Evolutionary conservation across 2,888 invertebrate genomes (phyloP).

Genomic region (Oscheius sp.): DNA sequence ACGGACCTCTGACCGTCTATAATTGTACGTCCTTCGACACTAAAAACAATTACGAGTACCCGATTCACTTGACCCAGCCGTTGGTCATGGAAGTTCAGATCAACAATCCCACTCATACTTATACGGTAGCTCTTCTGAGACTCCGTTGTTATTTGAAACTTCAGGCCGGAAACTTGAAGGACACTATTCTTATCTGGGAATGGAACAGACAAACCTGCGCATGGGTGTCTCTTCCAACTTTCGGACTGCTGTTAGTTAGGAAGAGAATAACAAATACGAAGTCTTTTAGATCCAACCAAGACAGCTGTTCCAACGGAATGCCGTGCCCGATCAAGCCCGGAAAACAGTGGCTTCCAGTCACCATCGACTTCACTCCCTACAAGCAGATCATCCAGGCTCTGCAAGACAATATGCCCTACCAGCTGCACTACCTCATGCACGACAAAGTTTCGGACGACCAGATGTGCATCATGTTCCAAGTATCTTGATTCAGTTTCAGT

Average conservation of each 20-base stretch:
- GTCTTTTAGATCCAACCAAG: constrained; percentile 40
- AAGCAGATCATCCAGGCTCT: constrained; percentile 49
- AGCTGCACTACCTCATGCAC: constrained; percentile 44
- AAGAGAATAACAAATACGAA: not conserved
- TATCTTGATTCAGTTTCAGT: not conserved
- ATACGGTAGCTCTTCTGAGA: constrained; percentile 38
- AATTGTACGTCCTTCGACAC: constrained; percentile 20
- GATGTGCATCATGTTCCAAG: constrained; percentile 49
- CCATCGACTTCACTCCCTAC: constrained; percentile 49
- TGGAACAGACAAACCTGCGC: constrained; percentile 50
- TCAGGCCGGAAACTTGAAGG: constrained; percentile 36
- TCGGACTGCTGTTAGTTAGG: constrained; percentile 51
- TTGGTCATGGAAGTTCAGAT: constrained; percentile 55
- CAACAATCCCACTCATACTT: constrained; percentile 48
- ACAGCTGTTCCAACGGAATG: constrained; percentile 50
- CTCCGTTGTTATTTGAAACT: too few species aligned
- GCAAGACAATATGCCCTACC: constrained; percentile 53
- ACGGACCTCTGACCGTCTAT: constrained; percentile 7
- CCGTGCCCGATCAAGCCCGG: constrained; percentile 51
- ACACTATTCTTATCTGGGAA: constrained; percentile 60
- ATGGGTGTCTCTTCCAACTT: constrained; percentile 61
- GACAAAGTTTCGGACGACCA: constrained; percentile 43
- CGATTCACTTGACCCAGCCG: constrained; percentile 57
- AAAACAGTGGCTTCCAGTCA: constrained; percentile 43
- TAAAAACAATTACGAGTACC: constrained; percentile 55